These are phyloP conservation scores for Heteromurus nitidus DNA, from an alignment of 2,888 invertebrate species.

Conservation along the genomic window DNA sequence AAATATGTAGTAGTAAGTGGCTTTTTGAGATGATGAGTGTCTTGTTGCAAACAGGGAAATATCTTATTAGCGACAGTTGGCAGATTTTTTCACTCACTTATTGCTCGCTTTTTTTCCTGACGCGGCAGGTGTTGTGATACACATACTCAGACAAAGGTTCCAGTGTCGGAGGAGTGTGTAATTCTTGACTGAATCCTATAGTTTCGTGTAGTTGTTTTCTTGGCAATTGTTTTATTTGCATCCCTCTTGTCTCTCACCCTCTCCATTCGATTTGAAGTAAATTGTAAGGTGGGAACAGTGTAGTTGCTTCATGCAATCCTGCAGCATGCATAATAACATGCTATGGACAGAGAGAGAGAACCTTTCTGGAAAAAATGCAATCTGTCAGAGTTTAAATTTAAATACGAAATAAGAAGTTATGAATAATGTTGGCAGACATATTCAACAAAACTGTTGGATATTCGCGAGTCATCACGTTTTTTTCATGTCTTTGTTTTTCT, in stretches of 20 bases:
- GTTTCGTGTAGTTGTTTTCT: neutral
- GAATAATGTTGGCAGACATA: conserved; percentile 1
- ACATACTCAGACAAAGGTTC: neutral
- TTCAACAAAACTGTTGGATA: conserved; percentile 33
- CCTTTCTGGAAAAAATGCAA: no score
- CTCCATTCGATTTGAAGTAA: no score
- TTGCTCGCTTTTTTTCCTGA: neutral
- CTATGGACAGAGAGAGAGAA: conserved; percentile 31
- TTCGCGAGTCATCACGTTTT: conserved; percentile 51
- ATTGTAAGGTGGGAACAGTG: neutral
- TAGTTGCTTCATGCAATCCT: neutral
- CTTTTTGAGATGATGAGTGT: neutral
- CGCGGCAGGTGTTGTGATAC: conserved; percentile 49
- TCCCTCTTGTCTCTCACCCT: neutral
- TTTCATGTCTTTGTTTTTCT: neutral
- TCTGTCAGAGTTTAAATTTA: conserved; percentile 19
- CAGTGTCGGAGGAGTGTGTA: neutral
- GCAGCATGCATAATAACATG: no score
- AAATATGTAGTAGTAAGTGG: neutral
- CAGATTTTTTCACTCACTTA: conserved; percentile 51
- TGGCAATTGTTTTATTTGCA: neutral
- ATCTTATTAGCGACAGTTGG: conserved; percentile 63
- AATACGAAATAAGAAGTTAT: neutral
- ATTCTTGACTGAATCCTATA: neutral
- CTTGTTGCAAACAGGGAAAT: conserved; percentile 14